phyloP scores from a whole-genome alignment of 1,140 invertebrate species.

The Zeugodacus cucurbitae region DNA sequence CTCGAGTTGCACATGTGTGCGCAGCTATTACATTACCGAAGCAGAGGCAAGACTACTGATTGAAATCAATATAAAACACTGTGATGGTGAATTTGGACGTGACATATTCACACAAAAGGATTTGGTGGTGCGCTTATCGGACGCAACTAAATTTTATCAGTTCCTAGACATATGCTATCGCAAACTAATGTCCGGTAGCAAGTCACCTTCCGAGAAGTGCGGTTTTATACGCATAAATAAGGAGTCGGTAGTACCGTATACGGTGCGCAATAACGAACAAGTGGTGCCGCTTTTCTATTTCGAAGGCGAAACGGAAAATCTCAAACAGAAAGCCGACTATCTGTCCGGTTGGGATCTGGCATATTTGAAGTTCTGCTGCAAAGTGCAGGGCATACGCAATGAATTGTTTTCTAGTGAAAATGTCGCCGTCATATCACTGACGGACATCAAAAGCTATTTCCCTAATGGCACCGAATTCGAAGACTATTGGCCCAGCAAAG shows the following conservation, averaged over 20 bases:
- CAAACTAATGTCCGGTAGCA: constrained; percentile 76
- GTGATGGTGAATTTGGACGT: constrained; percentile 88
- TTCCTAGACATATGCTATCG: constrained; percentile 90
- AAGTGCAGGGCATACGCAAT: constrained; percentile 91
- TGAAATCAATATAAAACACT: constrained; percentile 93
- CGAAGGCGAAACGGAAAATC: constrained; percentile 90
- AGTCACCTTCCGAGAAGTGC: constrained; percentile 81
- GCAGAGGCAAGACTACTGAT: constrained; percentile 89
- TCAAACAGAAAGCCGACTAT: constrained; percentile 85
- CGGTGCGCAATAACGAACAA: constrained; percentile 82
- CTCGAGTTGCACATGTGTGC: constrained; percentile 85
- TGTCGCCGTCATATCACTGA: constrained; percentile 87
- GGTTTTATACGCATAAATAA: constrained; percentile 95
- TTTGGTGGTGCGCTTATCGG: constrained; percentile 85
- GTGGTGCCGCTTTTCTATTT: constrained; percentile 95
- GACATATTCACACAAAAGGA: constrained; percentile 91
- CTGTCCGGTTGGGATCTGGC: constrained; percentile 91
- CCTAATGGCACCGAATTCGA: constrained; percentile 88
- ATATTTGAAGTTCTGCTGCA: constrained; percentile 93
- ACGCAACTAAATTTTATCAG: constrained; percentile 90
- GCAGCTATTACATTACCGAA: constrained; percentile 93
- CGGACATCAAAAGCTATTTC: constrained; percentile 91
- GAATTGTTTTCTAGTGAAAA: constrained; percentile 90
- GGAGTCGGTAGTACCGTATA: constrained; percentile 93
- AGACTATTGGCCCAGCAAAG: constrained; percentile 91